phyloP scores from a whole-genome alignment of 1,140 invertebrate species.

The Chymomyza costata region DNA sequence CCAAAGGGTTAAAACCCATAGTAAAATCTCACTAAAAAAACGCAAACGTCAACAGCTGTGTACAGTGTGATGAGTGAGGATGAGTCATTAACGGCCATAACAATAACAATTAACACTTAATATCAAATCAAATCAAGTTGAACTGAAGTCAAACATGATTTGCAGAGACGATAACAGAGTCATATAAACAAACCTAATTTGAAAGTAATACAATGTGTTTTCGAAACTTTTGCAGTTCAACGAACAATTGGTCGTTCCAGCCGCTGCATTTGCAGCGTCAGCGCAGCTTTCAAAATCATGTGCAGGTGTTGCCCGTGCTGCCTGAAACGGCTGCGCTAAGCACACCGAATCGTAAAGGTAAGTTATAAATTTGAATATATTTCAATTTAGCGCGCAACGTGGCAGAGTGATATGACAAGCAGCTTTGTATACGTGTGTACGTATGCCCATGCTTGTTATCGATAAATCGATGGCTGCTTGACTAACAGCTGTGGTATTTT shows the following conservation, averaged over 20 bases:
- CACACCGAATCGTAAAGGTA: conserved; percentile 51
- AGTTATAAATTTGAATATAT: conserved; percentile 18
- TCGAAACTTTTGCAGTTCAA: conserved; percentile 30
- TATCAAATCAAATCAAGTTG: conserved; percentile 61
- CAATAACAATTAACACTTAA: conserved; percentile 60
- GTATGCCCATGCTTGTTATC: too few species aligned
- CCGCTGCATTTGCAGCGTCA: conserved; percentile 55
- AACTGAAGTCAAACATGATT: conserved; percentile 50
- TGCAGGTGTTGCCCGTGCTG: conserved; percentile 42
- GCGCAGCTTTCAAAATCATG: conserved; percentile 54
- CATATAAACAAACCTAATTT: conserved; percentile 37
- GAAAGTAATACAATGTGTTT: conserved; percentile 28
- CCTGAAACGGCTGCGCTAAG: conserved; percentile 51
- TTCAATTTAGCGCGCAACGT: not conserved
- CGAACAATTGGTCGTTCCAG: conserved; percentile 63
- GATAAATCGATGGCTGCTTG: too few species aligned
- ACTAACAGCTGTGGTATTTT: too few species aligned
- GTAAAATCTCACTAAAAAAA: conserved; percentile 9
- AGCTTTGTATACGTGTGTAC: too few species aligned
- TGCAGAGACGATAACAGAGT: not conserved
- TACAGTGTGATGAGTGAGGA: too few species aligned
- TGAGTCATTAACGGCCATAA: conserved; percentile 38
- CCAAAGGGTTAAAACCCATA: not conserved
- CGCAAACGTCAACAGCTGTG: conserved; percentile 25
- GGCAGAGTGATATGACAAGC: conserved; percentile 1